Percentiles rank a stretch among this genome's conserved stretches.
phyloP scores from a whole-genome alignment of 2,797 vertebrate genomes.

The Allobates femoralis region DNA sequence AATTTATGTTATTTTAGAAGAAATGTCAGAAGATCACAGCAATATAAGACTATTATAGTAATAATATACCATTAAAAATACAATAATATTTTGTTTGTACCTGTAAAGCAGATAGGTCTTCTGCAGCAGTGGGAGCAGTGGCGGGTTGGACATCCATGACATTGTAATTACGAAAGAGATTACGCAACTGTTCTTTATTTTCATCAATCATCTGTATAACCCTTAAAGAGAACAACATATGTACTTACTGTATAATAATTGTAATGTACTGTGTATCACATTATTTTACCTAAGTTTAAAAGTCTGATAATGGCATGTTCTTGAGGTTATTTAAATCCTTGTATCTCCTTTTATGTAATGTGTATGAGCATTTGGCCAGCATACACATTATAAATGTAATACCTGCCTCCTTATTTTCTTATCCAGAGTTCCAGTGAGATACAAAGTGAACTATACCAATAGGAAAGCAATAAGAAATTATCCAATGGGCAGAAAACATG shows the following conservation, averaged over 20 bases:
- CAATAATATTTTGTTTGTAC: slow-evolving; percentile 68
- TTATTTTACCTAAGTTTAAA: not conserved
- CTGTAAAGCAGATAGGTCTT: slow-evolving; percentile 92
- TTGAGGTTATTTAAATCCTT: too few relatives aligned
- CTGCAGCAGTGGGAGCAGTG: slow-evolving; percentile 81
- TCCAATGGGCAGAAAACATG: not conserved
- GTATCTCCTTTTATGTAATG: too few relatives aligned
- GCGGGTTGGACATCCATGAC: slow-evolving; percentile 94
- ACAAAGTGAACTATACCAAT: not conserved
- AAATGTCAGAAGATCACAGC: not conserved
- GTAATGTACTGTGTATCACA: not conserved
- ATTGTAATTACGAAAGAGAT: slow-evolving; percentile 94
- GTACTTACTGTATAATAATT: not conserved
- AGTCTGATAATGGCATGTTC: not conserved
- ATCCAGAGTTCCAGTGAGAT: not conserved
- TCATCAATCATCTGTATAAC: slow-evolving; percentile 99
- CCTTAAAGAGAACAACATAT: slow-evolving; percentile 71
- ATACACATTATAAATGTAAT: not conserved
- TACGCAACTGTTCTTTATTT: slow-evolving; percentile 96
- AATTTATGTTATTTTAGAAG: too few relatives aligned
- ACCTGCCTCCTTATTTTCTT: not conserved
- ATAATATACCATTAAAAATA: not conserved
- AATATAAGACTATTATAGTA: not conserved
- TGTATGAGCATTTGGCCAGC: too few relatives aligned
- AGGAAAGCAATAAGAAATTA: not conserved